Conservation (phyloP, 2,888 invertebrate genomes). For the Euplagia quadripunctaria region DNA sequence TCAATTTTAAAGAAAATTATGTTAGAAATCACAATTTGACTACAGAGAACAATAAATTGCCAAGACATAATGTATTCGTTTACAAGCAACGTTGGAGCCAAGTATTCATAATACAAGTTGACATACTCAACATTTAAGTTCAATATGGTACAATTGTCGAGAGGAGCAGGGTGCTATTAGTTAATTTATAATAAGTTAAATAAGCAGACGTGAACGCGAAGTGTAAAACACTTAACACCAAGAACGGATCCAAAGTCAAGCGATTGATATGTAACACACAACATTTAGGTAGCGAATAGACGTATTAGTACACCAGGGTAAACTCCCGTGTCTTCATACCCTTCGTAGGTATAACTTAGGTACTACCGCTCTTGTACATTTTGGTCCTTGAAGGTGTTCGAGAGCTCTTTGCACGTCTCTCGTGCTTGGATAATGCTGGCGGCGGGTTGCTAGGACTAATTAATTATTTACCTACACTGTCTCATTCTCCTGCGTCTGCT, state of each 20-base stretch:
- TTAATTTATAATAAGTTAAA: constrained; percentile 37
- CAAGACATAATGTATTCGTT: constrained; percentile 59
- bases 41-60: constrained; percentile 70
- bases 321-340: constrained; percentile 27
- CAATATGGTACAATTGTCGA: constrained; percentile 52
- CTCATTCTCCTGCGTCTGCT: background rate
- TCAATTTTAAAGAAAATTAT: constrained; percentile 73
- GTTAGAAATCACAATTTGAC: constrained; percentile 75
- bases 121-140: constrained; percentile 31
- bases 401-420: constrained; percentile 16
- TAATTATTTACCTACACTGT: background rate
- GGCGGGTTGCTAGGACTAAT: background rate
- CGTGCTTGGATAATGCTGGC: constrained; percentile 2
- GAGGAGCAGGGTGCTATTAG: constrained; percentile 76
- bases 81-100: constrained; percentile 54
- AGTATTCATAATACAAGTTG: constrained; percentile 37
- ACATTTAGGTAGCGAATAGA: constrained; percentile 46
- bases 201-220: constrained; percentile 34
- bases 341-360: constrained; percentile 38
- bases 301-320: constrained; percentile 28
- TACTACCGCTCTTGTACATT: constrained; percentile 50
- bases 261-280: constrained; percentile 69
- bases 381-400: constrained; percentile 57
- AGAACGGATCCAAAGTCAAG: constrained; percentile 44
- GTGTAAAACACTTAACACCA: constrained; percentile 47